A percentile compares a stretch with the other conserved stretches of the same genome.
These are phyloP conservation scores for Sebastes itinus DNA, from an alignment of 2,797 vertebrate genomes.

Conservation along the genomic window DNA sequence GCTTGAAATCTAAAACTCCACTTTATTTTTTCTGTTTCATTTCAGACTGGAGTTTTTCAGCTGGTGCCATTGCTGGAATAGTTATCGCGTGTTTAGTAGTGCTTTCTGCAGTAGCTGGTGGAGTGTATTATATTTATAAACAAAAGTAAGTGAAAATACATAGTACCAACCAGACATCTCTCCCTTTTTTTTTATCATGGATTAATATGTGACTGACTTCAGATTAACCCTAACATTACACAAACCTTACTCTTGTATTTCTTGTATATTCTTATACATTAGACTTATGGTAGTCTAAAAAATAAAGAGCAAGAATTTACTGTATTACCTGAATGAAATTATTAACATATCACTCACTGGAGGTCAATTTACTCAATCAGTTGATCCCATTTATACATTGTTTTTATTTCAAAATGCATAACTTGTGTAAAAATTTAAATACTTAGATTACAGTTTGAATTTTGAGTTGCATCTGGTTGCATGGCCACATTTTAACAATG, in stretches of 20 bases:
- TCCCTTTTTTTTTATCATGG: neutral
- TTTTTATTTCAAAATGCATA: neutral
- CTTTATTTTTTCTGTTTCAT: too few species aligned
- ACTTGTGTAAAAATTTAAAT: neutral
- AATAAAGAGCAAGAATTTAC: neutral
- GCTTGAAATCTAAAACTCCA: too few species aligned
- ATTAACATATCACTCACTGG: neutral
- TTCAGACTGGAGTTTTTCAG: constrained; percentile 43
- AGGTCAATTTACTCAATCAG: neutral
- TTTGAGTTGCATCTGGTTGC: neutral
- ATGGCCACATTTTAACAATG: neutral
- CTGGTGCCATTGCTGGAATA: constrained; percentile 66
- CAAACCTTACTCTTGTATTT: too few species aligned
- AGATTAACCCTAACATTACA: neutral
- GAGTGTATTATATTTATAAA: neutral
- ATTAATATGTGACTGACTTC: neutral
- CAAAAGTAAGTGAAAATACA: constrained; percentile 13
- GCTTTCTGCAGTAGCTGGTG: neutral
- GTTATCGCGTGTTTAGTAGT: constrained; percentile 37
- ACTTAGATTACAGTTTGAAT: neutral
- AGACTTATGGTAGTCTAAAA: neutral
- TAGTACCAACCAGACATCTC: neutral
- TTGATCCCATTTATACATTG: neutral
- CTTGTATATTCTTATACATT: too few species aligned
- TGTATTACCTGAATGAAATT: too few species aligned